Percentiles rank a stretch among this genome's conserved stretches.
Conservation (phyloP, 2,888 invertebrate species). For the Linhomoeus sp. region DNA sequence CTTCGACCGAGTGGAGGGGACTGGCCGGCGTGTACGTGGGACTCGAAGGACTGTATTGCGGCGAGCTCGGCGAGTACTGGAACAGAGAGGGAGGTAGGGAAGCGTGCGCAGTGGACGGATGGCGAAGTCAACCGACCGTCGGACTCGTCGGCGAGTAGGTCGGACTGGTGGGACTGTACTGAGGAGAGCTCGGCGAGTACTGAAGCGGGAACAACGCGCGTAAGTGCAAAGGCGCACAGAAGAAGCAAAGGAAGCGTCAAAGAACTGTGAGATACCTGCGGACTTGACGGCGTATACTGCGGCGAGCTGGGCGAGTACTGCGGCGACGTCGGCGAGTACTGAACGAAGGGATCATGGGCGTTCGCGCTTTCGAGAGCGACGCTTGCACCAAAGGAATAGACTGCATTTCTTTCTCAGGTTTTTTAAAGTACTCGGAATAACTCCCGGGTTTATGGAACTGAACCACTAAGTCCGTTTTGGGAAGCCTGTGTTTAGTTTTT, state of each 20-base stretch:
- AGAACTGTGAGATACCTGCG: too few species aligned
- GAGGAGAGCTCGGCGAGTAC: conserved; percentile 27
- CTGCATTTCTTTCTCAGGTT: conserved; percentile 34
- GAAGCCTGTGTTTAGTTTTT: too few species aligned
- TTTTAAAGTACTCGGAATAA: too few species aligned
- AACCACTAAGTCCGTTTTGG: too few species aligned
- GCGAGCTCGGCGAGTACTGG: conserved; percentile 27
- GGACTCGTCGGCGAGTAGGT: conserved; percentile 32
- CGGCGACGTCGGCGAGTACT: conserved; percentile 53
- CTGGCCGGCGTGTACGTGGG: conserved; percentile 33
- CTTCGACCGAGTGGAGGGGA: conserved; percentile 8
- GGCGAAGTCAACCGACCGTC: too few species aligned
- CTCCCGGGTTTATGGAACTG: too few species aligned
- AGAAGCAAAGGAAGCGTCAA: too few species aligned
- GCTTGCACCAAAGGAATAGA: not conserved
- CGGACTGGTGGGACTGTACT: conserved; percentile 33
- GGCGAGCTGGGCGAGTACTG: too few species aligned
- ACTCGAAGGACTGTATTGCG: conserved; percentile 31
- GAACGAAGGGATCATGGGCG: conserved; percentile 13
- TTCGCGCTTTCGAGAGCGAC: too few species aligned
- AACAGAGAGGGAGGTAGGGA: conserved; percentile 21
- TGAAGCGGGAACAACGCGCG: too few species aligned
- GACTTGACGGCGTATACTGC: conserved; percentile 39
- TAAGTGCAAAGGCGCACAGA: too few species aligned
- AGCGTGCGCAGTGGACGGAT: conserved; percentile 34